Evolutionary conservation across 1,140 invertebrate genomes (phyloP), one percentile per base, ranked within the genome.

Genomic region (Ganaspis sp.): DNA sequence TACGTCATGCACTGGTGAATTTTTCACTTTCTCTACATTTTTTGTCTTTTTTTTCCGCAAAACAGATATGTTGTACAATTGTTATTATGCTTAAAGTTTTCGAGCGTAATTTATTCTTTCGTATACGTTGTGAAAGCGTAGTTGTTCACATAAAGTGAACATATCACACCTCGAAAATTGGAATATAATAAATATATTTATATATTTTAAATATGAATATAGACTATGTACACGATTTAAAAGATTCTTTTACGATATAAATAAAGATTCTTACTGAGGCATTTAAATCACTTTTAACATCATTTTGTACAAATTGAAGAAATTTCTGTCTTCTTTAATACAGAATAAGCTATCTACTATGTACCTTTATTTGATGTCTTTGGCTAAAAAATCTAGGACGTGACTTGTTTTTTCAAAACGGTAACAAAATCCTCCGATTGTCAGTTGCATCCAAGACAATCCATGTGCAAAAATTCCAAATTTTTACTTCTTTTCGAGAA

Each of bases 351-450:
- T 58, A 49, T 74, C 54, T 75, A 82, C 58, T 70, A 77, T 79
- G 70, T 77, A 81, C 45, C 70, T 34, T 72, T 34, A 73, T 38
- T 74, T 79, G 72, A 84, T 81, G 76, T 88, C 87, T 89, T 89
- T 89, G 88, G 88, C 86, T 89, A 86, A 87, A 85, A 83, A 80
- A 84, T 74, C 76, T 86, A 83, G 82, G 73, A 40, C 77, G 73
- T 78, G 75, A 83, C 81, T 85, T 81, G 84, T 75, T 79, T 69
- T 76, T 75, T 77, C 69, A n/a, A n/a, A n/a, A 75, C 78, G 81
- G 85, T 81, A 82, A 77, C 78, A 81, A 74, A 69, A 70, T 78
- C 76, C 15, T 64, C 72, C 72, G 75, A 29, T 81, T 53, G 74
- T 29, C 64, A 70, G 21, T 69, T 76, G 54, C 69, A 75, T 69